Percentiles rank a stretch among this genome's conserved stretches.
phyloP scores from a whole-genome alignment of 2,797 vertebrate genomes.

The Lophura swinhoii region DNA sequence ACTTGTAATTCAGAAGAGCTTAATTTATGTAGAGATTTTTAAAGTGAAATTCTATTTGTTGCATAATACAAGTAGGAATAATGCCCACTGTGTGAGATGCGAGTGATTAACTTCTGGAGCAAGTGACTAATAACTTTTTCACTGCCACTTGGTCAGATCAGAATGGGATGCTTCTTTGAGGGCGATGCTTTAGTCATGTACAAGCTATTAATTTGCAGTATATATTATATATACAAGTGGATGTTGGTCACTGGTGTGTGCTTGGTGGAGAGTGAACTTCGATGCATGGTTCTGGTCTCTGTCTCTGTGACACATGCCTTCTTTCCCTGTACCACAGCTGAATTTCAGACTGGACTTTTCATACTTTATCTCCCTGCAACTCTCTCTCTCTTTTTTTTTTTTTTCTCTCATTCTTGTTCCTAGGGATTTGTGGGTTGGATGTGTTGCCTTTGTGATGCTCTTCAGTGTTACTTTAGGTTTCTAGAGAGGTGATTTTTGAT shows the following conservation, averaged over 20 bases:
- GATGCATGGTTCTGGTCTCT: not conserved
- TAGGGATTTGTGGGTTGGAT: not conserved
- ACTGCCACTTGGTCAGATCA: not conserved
- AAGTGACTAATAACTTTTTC: not conserved
- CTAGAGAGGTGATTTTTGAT: not conserved
- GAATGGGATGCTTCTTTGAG: not conserved
- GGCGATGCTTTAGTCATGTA: not conserved
- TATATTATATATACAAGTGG: not conserved
- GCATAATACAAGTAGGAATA: not conserved
- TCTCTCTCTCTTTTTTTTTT: accelerated
- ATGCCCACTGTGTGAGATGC: not conserved
- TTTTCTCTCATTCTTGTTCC: not conserved
- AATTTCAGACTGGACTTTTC: not conserved
- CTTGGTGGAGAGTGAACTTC: not conserved
- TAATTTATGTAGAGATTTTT: not conserved
- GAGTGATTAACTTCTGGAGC: not conserved
- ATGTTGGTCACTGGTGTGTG: not conserved
- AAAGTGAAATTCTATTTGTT: not conserved
- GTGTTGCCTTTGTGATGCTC: not conserved
- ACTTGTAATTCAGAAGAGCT: not conserved
- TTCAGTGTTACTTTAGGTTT: not conserved
- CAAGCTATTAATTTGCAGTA: not conserved
- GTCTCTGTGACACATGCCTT: not conserved
- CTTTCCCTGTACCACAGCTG: not conserved
- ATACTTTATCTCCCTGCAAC: not conserved